Percentiles rank a stretch among this genome's conserved stretches.
Conservation (phyloP, 2,888 invertebrate genomes). For the Bellardia bayeri region DNA sequence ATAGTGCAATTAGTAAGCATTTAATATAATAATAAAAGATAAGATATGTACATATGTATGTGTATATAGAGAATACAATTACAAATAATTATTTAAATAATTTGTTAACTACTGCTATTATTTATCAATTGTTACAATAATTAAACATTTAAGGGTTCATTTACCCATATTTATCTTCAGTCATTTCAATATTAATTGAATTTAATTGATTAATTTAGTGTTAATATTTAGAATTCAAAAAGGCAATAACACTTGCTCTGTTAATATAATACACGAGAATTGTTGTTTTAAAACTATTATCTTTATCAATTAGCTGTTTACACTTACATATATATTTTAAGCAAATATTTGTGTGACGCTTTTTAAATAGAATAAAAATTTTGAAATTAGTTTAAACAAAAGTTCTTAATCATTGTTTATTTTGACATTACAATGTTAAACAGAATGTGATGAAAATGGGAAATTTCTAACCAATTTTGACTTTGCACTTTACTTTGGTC, state of each 20-base stretch:
- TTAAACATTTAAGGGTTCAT: conserved; percentile 18
- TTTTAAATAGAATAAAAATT: background rate
- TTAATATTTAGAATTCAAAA: background rate
- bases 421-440: background rate
- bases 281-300: background rate
- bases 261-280: background rate
- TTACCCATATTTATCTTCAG: background rate
- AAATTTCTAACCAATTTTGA: background rate
- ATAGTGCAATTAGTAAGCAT: background rate
- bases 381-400: background rate
- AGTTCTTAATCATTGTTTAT: background rate
- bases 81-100: conserved; percentile 3
- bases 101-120: conserved; percentile 23
- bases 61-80: background rate
- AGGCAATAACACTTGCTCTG: conserved; percentile 3
- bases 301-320: background rate
- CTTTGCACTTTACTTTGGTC: background rate
- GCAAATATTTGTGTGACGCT: background rate
- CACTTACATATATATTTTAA: background rate
- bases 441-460: background rate
- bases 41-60: no score
- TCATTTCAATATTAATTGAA: conserved; percentile 7
- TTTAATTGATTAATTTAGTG: conserved; percentile 7
- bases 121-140: conserved; percentile 11
- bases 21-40: background rate